Evolutionary conservation across 2,113 vertebrate genomes (phyloP).

Genomic region (Triplophysa dalaica): DNA sequence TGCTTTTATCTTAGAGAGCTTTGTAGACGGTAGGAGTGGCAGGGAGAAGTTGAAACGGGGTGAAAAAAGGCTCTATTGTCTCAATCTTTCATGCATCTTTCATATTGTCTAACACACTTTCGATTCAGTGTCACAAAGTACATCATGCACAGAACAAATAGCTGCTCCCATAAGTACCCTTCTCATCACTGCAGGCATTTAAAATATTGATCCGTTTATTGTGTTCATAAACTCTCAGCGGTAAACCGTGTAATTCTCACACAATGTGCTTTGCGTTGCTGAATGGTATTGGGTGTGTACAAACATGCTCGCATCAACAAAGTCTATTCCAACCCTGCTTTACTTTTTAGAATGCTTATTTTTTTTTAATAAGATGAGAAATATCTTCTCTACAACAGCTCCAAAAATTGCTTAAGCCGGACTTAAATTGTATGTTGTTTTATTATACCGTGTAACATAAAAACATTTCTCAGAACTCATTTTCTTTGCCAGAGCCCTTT

Average conservation of each 20-base stretch:
- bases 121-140: neutral
- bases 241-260: neutral
- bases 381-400: too few relatives aligned
- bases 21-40: conserved; percentile 12
- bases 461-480: too few relatives aligned
- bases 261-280: neutral
- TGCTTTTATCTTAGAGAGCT: neutral
- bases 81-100: conserved; percentile 30
- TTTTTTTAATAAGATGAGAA: too few relatives aligned
- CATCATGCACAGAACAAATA: neutral
- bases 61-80: neutral
- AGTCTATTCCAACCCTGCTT: too few relatives aligned
- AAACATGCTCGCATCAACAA: neutral
- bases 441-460: too few relatives aligned
- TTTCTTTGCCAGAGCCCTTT: too few relatives aligned
- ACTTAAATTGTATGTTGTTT: too few relatives aligned
- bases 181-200: neutral
- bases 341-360: too few relatives aligned
- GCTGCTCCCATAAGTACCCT: neutral
- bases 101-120: neutral
- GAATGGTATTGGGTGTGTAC: neutral
- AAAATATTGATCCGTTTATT: conserved; percentile 12
- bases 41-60: neutral
- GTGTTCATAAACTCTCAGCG: neutral
- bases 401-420: too few relatives aligned